Base-by-base conservation (phyloP, 2,797 vertebrate species). In the Chelon auratus region DNA sequence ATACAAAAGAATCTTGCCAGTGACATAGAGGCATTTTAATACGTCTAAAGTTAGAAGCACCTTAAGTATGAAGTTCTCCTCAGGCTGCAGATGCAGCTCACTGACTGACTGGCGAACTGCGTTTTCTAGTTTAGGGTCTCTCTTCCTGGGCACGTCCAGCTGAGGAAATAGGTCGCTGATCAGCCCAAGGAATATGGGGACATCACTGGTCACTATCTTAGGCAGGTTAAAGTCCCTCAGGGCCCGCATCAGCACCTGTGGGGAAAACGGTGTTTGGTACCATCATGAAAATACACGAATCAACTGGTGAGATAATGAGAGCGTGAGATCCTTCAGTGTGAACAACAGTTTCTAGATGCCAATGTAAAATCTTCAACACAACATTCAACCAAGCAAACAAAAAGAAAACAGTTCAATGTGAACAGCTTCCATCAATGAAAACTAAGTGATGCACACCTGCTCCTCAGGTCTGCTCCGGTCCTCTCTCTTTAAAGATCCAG, bases 31-130 rank as follows among this genome's bases (percentile, higher is more conserved):
- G 5, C 1, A 40, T 63, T 53, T 15, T 1, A 9, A 43, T 58
- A 5, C 30, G 26, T 20, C 9, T 67, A 24, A 13, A 52, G 8
- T 22, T 47, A 47, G 10, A 55, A 6, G 53, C 58, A 96, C 96
- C 96, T 97, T 97, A 33, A 93, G 85, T 75, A 94, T 96, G 81
- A 98, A 97, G 93, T 96, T 97, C 87, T 98, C 95, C 86, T 96
- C 93, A 0, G 95, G 93, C 91, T 97, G 95, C 71, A 95, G 93
- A 63, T 68, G 84, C 75, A 97, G 93, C 76, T 96, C 94, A 69
- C 90, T 86, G 80, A 96, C 72, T 37, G 95, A 93, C 83, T 89
- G 94, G 8, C 84, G 83, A 54, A 95, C 95, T 73, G 95, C 95
- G 77, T 95, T 95, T 94, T 97, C 95, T 81, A 95, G 92, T 82